phyloP scores from a whole-genome alignment of 2,888 invertebrate species.

The Rotaria magnacalcarata region DNA sequence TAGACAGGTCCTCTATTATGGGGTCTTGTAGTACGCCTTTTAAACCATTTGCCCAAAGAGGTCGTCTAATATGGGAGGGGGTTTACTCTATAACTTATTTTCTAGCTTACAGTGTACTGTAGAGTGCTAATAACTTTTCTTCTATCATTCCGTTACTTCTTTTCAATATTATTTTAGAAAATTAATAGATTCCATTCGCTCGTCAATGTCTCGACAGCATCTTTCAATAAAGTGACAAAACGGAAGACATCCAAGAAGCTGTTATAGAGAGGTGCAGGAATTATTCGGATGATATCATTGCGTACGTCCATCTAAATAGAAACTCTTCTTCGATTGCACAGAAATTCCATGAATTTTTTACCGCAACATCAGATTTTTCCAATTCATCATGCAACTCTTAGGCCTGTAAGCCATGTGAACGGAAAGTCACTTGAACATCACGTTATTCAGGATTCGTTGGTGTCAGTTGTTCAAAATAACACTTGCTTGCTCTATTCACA shows the following conservation, averaged over 20 bases:
- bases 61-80: too few species aligned
- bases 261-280: conserved; percentile 63
- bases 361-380: conserved; percentile 62
- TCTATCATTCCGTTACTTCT: too few species aligned
- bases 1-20: too few species aligned
- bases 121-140: too few species aligned
- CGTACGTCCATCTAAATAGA: conserved; percentile 62
- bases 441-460: conserved; percentile 61
- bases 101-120: too few species aligned
- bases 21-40: too few species aligned
- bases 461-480: conserved; percentile 60
- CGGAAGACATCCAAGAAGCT: conserved; percentile 61
- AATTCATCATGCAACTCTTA: conserved; percentile 60
- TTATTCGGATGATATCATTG: conserved; percentile 61
- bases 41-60: too few species aligned
- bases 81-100: too few species aligned
- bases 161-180: too few species aligned
- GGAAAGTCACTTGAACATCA: conserved; percentile 63
- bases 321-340: background rate
- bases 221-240: conserved; percentile 53
- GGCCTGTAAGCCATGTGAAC: conserved; percentile 52
- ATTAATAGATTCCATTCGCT: too few species aligned
- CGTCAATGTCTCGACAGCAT: too few species aligned
- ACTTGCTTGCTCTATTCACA: background rate
- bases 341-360: conserved; percentile 50